Base-by-base conservation (phyloP, 2,113 vertebrate genomes). In the Gopherus evgoodei region DNA sequence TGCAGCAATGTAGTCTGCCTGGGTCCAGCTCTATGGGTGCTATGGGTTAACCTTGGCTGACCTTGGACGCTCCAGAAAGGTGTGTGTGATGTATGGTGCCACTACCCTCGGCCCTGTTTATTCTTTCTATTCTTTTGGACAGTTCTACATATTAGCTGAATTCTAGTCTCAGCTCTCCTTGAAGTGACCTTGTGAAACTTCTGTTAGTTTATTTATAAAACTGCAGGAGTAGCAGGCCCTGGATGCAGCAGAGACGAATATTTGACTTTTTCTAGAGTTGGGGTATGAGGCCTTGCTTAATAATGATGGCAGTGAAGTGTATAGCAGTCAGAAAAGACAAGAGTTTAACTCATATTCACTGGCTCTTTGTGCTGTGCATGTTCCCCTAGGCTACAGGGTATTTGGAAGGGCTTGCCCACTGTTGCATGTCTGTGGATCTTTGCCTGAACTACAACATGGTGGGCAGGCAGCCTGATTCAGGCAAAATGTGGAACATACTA, bases 101-200 rank as follows among this genome's bases (percentile, higher is more conserved):
- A 85, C 4, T 0, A 0, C n/a, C 31, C 69, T 86, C 29, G 86
- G 86, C 81, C 21, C 24, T 44, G 52, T 5, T 6, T 0, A 1
- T 80, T 16, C 1, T 59, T 88, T 82, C n/a, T 59, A 19, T 54
- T 81, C 47, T 49, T 25, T 75, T 75, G 3, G 83, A 65, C 52
- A n/a, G 21, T 78, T 72, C n/a, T 72, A 72, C n/a, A 72, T 72
- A 22, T 38, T 38, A 72, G n/a, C 65, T n/a, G 65, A 72, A 38
- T 21, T 72, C 17, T 38, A 38, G 10, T 72, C n/a, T n/a, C 35
- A 78, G 13, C 25, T 47, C 38, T 47, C 42, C 42, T 14, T 78
- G 42, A 78, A 47, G 75, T 47, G 75, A 47, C 75, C 25, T 47
- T 76, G 24, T 27, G 13, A 44, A 78, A 27, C 13, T 25, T 76